A percentile compares a stretch with the other conserved stretches of the same genome.
These are phyloP conservation scores for Gymnopithys bicolor DNA, from an alignment of 2,797 vertebrate species.

Conservation along the genomic window DNA sequence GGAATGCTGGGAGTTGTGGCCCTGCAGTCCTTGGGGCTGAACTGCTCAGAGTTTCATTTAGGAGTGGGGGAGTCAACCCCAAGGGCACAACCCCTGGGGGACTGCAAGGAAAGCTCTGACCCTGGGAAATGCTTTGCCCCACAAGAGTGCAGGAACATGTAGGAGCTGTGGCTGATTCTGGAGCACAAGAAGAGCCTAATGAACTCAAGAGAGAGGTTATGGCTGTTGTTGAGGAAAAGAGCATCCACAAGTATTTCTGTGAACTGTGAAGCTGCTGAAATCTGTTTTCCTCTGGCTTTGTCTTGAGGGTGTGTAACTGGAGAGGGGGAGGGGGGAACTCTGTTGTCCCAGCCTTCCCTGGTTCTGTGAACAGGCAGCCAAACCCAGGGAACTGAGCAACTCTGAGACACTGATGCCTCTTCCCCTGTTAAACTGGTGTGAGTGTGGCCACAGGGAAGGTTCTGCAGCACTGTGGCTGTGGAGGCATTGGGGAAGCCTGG, in stretches of 20 bases:
- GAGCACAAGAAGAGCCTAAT: rapidly evolving
- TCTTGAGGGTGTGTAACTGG: background rate
- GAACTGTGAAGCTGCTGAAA: background rate
- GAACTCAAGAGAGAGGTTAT: background rate
- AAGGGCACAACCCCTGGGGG: rapidly evolving
- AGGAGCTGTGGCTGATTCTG: background rate
- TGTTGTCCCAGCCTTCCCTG: rapidly evolving
- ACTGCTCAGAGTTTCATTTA: background rate
- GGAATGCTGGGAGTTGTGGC: background rate
- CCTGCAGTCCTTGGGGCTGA: background rate
- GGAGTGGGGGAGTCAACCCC: rapidly evolving
- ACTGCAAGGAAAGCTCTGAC: background rate
- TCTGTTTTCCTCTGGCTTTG: background rate
- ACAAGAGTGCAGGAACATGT: background rate
- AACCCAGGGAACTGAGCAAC: background rate
- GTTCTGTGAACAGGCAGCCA: background rate
- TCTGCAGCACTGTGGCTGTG: background rate
- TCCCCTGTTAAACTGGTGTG: background rate
- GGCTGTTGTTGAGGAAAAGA: rapidly evolving
- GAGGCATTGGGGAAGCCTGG: background rate
- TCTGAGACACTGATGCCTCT: background rate
- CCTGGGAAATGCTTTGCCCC: background rate
- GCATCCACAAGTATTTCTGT: background rate
- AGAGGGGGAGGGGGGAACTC: no score
- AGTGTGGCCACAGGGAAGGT: background rate